Percentiles rank a stretch among this genome's conserved stretches.
Conservation (phyloP, 2,888 invertebrate genomes). For the Pharmacophagus antenor region DNA sequence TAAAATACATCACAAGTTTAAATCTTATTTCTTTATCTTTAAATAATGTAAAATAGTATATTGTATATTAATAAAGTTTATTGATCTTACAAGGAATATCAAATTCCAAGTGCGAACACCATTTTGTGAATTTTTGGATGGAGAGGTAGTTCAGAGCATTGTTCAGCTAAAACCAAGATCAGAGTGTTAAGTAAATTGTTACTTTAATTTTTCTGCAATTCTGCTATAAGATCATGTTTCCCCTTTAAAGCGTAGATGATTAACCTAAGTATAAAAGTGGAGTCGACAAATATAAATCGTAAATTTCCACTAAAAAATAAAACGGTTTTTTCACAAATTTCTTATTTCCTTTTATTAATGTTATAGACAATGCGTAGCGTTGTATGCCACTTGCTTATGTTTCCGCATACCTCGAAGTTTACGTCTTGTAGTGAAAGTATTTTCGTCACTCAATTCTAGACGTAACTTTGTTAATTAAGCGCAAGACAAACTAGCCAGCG, state of each 20-base stretch:
- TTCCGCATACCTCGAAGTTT: neutral
- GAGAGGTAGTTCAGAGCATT: neutral
- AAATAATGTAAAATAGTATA: neutral
- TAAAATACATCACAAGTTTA: neutral
- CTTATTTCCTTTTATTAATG: neutral
- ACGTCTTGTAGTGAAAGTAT: neutral
- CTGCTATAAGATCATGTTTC: neutral
- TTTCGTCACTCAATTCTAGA: constrained; percentile 2
- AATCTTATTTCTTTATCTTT: neutral
- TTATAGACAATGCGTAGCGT: neutral
- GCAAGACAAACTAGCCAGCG: constrained; percentile 2
- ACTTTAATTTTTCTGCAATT: neutral
- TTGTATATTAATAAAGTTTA: no score
- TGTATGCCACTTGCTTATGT: neutral
- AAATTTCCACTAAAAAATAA: neutral
- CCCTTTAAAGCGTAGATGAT: neutral
- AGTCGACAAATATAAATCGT: neutral
- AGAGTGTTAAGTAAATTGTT: neutral
- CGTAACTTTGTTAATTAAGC: constrained; percentile 16
- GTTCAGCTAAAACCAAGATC: neutral
- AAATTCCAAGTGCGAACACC: no score
- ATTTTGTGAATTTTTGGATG: neutral
- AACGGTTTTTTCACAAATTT: neutral
- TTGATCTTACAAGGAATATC: no score
- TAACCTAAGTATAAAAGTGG: neutral